Evolutionary conservation across 2,797 vertebrate genomes (phyloP).

Genomic region (Esox masquinongy): DNA sequence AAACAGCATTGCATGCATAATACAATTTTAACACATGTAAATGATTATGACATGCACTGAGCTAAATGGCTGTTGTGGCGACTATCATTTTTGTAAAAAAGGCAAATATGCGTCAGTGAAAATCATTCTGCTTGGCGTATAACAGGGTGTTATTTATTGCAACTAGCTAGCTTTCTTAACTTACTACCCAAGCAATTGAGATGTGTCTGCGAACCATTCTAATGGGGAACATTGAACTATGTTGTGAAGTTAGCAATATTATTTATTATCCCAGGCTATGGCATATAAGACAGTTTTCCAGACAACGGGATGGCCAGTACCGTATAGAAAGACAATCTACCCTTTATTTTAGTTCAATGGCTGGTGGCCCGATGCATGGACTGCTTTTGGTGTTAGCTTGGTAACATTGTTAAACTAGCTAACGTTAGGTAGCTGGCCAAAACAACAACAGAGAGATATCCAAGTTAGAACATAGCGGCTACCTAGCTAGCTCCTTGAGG

Average conservation of each 20-base stretch:
- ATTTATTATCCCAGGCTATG: not conserved
- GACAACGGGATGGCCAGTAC: not conserved
- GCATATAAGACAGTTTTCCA: not conserved
- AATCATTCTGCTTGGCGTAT: not conserved
- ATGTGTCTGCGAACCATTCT: constrained; percentile 32
- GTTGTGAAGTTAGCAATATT: not conserved
- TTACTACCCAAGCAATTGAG: not conserved
- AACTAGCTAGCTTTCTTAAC: not conserved
- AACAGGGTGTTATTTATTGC: not conserved
- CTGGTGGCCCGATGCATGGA: not conserved
- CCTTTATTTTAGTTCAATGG: not conserved
- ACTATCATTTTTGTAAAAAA: constrained; percentile 19
- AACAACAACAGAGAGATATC: not conserved
- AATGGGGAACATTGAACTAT: constrained; percentile 12
- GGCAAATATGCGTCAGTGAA: not conserved
- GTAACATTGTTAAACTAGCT: not conserved
- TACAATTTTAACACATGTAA: not conserved
- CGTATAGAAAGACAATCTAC: not conserved
- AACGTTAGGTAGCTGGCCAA: not conserved
- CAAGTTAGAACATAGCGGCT: constrained; percentile 3
- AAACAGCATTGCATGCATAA: not conserved
- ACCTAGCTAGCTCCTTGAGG: constrained; percentile 21
- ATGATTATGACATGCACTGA: not conserved
- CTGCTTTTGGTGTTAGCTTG: not conserved
- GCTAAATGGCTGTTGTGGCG: not conserved